These are phyloP conservation scores for Oostethus manadensis DNA, from an alignment of 2,113 vertebrate genomes.

Conservation along the genomic window DNA sequence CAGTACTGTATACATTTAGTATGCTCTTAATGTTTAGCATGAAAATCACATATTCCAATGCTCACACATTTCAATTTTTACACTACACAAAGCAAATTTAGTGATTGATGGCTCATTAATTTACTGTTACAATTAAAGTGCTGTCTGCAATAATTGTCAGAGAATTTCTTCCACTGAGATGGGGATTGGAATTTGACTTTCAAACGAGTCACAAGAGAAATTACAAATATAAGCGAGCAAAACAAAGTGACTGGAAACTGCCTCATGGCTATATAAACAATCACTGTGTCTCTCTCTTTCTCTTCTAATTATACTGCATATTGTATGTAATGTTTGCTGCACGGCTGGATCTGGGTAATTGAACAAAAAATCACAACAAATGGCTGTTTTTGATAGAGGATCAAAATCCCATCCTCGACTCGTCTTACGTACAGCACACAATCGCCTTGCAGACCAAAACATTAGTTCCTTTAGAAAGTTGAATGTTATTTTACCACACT, in stretches of 20 bases:
- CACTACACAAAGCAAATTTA: conserved; percentile 12
- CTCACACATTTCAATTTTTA: background rate
- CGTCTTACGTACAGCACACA: conserved; percentile 9
- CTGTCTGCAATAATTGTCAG: conserved; percentile 39
- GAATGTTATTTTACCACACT: conserved; percentile 80
- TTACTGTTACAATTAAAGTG: conserved; percentile 33
- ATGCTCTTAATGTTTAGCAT: conserved; percentile 3
- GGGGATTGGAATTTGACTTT: conserved; percentile 42
- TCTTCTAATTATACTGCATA: conserved; percentile 11
- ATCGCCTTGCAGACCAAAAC: conserved; percentile 12
- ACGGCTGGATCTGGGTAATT: conserved; percentile 28
- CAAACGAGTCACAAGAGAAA: conserved; percentile 35
- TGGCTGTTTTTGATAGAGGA: conserved; percentile 35
- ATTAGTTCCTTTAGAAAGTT: conserved; percentile 9
- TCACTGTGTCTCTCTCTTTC: conserved; percentile 17
- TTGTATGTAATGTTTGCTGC: conserved; percentile 20
- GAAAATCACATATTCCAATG: no score
- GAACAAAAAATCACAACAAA: conserved; percentile 34
- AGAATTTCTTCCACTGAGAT: conserved; percentile 23
- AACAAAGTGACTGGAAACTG: conserved; percentile 31
- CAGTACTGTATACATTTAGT: conserved; percentile 3
- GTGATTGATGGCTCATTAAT: conserved; percentile 50
- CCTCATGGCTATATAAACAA: conserved; percentile 36
- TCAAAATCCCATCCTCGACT: conserved; percentile 27
- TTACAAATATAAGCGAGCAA: conserved; percentile 17